A percentile compares a stretch with the other conserved stretches of the same genome.
Evolutionary conservation across 2,797 vertebrate species (phyloP).

Genomic region (Halcyon leucocephala): DNA sequence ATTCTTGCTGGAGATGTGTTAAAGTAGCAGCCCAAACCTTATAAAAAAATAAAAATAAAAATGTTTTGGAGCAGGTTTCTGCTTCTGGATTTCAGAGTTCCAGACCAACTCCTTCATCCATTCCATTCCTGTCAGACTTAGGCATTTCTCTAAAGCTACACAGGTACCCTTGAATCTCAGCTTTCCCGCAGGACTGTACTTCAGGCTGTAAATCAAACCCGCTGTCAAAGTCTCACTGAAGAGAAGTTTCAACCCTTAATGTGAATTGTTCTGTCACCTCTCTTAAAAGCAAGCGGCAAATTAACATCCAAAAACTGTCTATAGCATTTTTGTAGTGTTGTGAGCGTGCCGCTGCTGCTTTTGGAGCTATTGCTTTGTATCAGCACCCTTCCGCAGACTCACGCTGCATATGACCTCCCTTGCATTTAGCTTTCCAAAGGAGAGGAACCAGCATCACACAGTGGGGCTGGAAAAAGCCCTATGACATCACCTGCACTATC

Average conservation of each 20-base stretch:
- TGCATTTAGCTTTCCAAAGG: neutral
- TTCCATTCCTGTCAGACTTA: neutral
- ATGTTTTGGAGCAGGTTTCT: neutral
- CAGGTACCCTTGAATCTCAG: neutral
- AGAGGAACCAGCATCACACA: neutral
- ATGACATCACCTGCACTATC: slow-evolving; percentile 15
- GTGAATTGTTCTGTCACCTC: neutral
- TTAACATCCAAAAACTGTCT: neutral
- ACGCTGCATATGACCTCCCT: fast-evolving
- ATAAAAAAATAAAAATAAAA: neutral
- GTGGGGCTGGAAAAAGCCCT: neutral
- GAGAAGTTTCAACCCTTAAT: neutral
- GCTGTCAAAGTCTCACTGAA: neutral
- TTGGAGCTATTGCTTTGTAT: neutral
- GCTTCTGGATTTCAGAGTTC: neutral
- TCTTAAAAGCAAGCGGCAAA: neutral
- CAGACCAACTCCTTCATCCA: neutral
- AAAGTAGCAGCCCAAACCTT: neutral
- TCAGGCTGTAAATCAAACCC: neutral
- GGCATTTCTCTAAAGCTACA: neutral
- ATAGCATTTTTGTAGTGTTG: neutral
- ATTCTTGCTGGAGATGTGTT: neutral
- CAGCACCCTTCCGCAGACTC: neutral
- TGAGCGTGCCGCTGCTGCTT: neutral
- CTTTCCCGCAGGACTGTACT: neutral